Percentiles rank a stretch among this genome's conserved stretches.
Evolutionary conservation across 2,113 vertebrate species (phyloP).

Genomic region (Saimiri boliviensis): DNA sequence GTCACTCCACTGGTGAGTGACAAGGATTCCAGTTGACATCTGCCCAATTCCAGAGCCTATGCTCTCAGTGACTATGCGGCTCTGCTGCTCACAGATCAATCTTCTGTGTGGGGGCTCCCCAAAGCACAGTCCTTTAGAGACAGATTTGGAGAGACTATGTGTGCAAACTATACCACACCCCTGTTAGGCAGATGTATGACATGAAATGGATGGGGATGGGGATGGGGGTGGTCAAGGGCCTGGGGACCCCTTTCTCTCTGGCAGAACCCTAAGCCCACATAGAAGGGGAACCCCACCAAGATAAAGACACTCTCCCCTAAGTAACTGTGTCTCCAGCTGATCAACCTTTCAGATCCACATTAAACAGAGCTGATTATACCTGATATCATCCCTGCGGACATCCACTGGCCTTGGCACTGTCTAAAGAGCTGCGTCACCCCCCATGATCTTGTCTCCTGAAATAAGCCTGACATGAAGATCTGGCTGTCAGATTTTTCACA

Average conservation of each 20-base stretch:
- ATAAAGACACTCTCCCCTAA: not conserved
- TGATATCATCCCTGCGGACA: not conserved
- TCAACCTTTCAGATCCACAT: not conserved
- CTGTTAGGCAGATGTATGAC: not conserved
- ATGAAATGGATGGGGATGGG: not conserved
- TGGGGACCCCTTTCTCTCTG: not conserved
- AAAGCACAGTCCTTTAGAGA: not conserved
- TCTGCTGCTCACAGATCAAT: too few species aligned
- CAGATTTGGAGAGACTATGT: too few species aligned
- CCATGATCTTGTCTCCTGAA: not conserved
- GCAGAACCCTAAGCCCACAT: not conserved
- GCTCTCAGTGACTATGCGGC: accelerated
- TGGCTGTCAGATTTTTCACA: not conserved
- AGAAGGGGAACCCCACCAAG: not conserved
- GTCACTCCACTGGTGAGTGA: not conserved
- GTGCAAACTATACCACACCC: not conserved
- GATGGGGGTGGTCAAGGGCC: not conserved
- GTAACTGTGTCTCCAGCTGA: not conserved
- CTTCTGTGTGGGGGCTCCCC: not conserved
- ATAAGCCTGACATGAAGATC: not conserved
- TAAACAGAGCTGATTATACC: too few species aligned
- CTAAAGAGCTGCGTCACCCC: not conserved
- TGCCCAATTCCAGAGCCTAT: not conserved
- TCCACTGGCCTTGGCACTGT: too few species aligned
- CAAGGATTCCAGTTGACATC: not conserved